A percentile compares a stretch with the other conserved stretches of the same genome.
Evolutionary conservation across 2,797 vertebrate species (phyloP).

Genomic region (Scomberomorus guttatus): DNA sequence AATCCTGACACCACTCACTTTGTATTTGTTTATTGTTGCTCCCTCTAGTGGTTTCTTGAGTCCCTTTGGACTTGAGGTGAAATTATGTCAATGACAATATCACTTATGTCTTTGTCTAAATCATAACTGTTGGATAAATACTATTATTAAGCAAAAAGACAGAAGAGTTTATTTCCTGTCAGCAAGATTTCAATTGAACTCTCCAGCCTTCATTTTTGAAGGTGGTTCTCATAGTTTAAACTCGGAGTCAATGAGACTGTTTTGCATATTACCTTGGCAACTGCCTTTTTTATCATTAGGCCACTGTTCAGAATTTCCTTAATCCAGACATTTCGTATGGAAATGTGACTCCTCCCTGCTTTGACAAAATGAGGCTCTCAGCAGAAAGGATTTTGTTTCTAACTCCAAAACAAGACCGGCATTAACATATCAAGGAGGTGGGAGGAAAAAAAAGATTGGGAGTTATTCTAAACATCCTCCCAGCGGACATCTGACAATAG

Average conservation of each 20-base stretch:
- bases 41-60: constrained; percentile 52
- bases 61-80: constrained; percentile 10
- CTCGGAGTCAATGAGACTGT: constrained; percentile 73
- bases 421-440: constrained; percentile 83
- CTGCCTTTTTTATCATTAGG: constrained; percentile 81
- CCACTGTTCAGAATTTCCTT: constrained; percentile 77
- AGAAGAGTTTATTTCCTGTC: constrained; percentile 28
- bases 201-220: constrained; percentile 61
- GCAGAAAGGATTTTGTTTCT: constrained; percentile 78
- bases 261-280: constrained; percentile 85
- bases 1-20: constrained; percentile 22
- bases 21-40: constrained; percentile 49
- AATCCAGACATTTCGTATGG: constrained; percentile 82
- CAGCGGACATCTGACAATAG: constrained; percentile 64
- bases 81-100: constrained; percentile 5
- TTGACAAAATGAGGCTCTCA: constrained; percentile 76
- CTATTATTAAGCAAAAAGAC: constrained; percentile 16
- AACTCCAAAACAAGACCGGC: constrained; percentile 71
- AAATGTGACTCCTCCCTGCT: constrained; percentile 82
- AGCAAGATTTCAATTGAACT: constrained; percentile 42
- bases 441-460: constrained; percentile 23
- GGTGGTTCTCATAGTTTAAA: constrained; percentile 76
- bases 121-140: constrained; percentile 10
- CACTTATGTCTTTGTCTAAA: neutral
- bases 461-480: constrained; percentile 74